Percentiles rank a stretch among this genome's conserved stretches.
These are phyloP conservation scores for Vulpes lagopus DNA, from an alignment of 2,113 vertebrate genomes.

Conservation along the genomic window DNA sequence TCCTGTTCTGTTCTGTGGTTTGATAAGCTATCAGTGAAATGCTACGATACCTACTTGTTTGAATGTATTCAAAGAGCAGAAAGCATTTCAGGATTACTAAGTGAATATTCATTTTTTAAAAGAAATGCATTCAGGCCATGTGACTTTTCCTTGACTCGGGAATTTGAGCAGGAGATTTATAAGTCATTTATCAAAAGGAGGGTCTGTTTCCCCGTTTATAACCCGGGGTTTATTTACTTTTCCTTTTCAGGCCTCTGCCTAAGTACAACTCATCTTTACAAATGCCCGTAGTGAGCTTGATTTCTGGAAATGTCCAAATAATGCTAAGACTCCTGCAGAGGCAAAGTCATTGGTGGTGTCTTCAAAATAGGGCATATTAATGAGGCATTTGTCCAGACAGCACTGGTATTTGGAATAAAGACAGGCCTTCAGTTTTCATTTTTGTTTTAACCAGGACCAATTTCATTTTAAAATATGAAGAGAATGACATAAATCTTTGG, in stretches of 20 bases:
- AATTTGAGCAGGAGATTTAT: conserved; percentile 55
- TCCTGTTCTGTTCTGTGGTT: conserved; percentile 55
- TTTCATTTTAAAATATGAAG: conserved; percentile 78
- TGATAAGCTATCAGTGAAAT: conserved; percentile 70
- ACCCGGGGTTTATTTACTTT: conserved; percentile 29
- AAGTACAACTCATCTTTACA: conserved; percentile 37
- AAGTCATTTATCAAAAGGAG: conserved; percentile 47
- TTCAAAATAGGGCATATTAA: conserved; percentile 5
- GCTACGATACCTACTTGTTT: conserved; percentile 54
- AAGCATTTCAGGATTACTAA: conserved; percentile 60
- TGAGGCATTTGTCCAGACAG: conserved; percentile 47
- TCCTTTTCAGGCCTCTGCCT: not conserved
- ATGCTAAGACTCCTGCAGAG: not conserved
- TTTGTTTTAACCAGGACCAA: conserved; percentile 52
- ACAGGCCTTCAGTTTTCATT: conserved; percentile 62
- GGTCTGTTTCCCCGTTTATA: not conserved
- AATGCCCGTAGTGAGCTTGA: not conserved
- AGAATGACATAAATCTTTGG: conserved; percentile 78
- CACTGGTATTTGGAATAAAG: conserved; percentile 50
- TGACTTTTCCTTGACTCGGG: conserved; percentile 63
- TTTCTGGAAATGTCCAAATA: conserved; percentile 45
- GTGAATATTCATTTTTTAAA: conserved; percentile 63
- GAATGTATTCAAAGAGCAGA: conserved; percentile 65
- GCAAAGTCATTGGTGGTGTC: not conserved
- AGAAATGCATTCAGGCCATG: not conserved